These are phyloP conservation scores for Eurystomus glaucurus DNA, from an alignment of 2,797 vertebrate genomes.

Conservation along the genomic window DNA sequence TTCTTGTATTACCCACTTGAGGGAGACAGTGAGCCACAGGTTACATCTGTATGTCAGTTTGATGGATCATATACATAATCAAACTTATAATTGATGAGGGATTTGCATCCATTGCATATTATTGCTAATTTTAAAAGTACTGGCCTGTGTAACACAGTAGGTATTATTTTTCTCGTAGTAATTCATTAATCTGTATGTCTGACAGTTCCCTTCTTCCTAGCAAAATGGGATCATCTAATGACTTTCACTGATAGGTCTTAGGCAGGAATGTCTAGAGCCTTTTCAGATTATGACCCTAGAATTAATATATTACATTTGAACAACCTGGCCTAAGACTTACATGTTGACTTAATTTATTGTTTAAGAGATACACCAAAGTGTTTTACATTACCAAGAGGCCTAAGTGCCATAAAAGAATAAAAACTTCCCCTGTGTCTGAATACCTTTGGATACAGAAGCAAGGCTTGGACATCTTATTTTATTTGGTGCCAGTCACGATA, in stretches of 20 bases:
- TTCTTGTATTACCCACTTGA: slow-evolving; percentile 44
- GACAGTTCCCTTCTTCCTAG: background rate
- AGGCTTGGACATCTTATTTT: background rate
- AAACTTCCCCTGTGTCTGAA: background rate
- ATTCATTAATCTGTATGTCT: accelerated
- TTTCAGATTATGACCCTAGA: background rate
- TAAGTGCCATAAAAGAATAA: background rate
- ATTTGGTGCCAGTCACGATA: background rate
- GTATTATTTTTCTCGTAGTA: background rate
- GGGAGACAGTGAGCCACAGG: slow-evolving; percentile 62
- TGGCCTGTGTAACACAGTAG: background rate
- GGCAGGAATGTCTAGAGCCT: background rate
- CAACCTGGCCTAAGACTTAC: background rate
- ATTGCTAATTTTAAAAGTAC: background rate
- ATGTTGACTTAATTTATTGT: background rate
- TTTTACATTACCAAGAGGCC: background rate
- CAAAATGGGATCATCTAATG: background rate
- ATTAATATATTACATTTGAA: background rate
- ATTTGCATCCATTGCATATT: background rate
- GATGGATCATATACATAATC: background rate
- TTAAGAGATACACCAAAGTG: background rate
- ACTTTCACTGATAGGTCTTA: background rate
- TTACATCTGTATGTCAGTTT: background rate
- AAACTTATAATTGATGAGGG: background rate
- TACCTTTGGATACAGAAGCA: background rate